Conservation (phyloP, 2,797 vertebrate species). For the Eulemur mongoz region DNA sequence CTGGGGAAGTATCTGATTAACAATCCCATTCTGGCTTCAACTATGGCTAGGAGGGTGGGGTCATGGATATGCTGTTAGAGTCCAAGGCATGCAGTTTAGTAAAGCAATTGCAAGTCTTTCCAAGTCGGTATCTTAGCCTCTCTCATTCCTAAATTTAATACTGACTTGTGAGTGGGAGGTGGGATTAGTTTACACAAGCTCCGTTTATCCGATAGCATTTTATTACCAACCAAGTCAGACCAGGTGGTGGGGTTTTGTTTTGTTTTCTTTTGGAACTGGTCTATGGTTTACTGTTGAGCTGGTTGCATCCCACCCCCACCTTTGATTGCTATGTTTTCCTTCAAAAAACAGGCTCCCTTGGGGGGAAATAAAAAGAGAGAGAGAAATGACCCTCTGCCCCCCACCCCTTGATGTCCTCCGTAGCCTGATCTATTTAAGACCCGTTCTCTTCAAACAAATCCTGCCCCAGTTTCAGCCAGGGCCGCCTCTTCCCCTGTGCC, state of each 20-base stretch:
- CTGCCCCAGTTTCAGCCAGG: slow-evolving; percentile 69
- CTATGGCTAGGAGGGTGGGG: slow-evolving; percentile 72
- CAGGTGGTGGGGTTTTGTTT: slow-evolving; percentile 60
- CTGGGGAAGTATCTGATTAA: slow-evolving; percentile 75
- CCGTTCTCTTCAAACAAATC: slow-evolving; percentile 56
- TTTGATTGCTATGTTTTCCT: slow-evolving; percentile 39
- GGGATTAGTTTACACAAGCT: slow-evolving; percentile 77
- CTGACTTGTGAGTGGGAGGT: slow-evolving; percentile 75
- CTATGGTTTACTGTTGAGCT: background rate
- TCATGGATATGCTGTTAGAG: slow-evolving; percentile 36
- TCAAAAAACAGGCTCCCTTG: background rate
- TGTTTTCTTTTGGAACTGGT: slow-evolving; percentile 55
- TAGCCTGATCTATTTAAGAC: slow-evolving; percentile 65
- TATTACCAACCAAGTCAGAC: slow-evolving; percentile 63
- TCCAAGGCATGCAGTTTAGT: slow-evolving; percentile 50
- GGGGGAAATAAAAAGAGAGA: background rate
- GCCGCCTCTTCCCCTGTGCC: slow-evolving; percentile 9
- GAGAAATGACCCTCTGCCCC: background rate
- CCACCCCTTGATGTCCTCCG: background rate
- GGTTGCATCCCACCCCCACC: background rate
- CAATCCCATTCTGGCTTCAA: slow-evolving; percentile 55
- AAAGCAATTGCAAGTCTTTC: slow-evolving; percentile 57
- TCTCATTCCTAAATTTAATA: slow-evolving; percentile 62
- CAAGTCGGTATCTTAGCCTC: slow-evolving; percentile 48
- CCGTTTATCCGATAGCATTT: slow-evolving; percentile 69